These are phyloP conservation scores for Vespertilio murinus DNA, from an alignment of 2,797 vertebrate genomes.

Conservation along the genomic window DNA sequence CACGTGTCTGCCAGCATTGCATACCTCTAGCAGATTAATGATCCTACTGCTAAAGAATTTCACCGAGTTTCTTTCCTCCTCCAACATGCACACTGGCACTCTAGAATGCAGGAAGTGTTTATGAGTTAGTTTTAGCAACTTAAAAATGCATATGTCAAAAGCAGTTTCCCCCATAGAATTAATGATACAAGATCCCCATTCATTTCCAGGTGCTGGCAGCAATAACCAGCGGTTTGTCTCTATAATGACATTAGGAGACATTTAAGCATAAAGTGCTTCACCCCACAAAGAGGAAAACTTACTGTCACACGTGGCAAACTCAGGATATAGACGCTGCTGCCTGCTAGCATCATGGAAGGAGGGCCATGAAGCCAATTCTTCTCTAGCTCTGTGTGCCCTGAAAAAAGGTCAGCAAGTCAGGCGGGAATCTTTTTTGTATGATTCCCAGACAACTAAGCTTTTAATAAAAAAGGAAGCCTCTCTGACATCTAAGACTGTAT, in stretches of 20 bases:
- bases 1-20: background rate
- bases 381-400: background rate
- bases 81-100: background rate
- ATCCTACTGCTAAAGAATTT: background rate
- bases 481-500: background rate
- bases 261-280: background rate
- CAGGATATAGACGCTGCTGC: background rate
- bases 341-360: background rate
- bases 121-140: background rate
- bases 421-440: background rate
- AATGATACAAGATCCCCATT: background rate
- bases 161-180: background rate
- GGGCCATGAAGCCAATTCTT: background rate
- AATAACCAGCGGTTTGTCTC: background rate
- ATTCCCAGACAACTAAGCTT: background rate
- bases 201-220: background rate
- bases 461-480: background rate
- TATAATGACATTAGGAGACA: background rate
- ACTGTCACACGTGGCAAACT: background rate
- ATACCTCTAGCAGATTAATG: background rate
- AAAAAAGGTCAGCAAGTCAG: background rate
- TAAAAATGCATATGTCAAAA: conserved; percentile 16
- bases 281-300: background rate
- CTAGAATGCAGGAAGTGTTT: background rate
- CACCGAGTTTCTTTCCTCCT: background rate